Percentiles rank a stretch among this genome's conserved stretches.
phyloP scores from a whole-genome alignment of 2,888 invertebrate genomes.

The Arrhopalites spinosus region DNA sequence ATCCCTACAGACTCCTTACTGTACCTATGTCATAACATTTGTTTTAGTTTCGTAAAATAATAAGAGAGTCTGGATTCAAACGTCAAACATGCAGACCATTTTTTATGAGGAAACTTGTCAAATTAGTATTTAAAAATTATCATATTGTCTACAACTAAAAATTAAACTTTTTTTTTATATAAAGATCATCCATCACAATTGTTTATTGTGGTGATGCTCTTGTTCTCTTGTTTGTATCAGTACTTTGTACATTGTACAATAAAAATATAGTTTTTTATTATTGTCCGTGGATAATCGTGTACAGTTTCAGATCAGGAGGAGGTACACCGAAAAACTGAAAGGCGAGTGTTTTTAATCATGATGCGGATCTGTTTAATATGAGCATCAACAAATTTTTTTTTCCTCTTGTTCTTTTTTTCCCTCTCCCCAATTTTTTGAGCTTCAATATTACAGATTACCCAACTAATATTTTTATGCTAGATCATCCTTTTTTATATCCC shows the following conservation, averaged over 20 bases:
- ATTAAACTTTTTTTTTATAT: not conserved
- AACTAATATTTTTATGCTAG: not conserved
- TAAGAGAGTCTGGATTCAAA: too few species aligned
- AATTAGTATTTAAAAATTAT: too few species aligned
- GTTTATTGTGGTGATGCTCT: too few species aligned
- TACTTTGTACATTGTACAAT: not conserved
- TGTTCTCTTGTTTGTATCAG: not conserved
- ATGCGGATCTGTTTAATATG: constrained; percentile 28
- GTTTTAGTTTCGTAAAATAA: too few species aligned
- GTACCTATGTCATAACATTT: too few species aligned
- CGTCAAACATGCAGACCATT: too few species aligned
- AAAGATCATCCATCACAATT: too few species aligned
- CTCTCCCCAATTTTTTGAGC: not conserved
- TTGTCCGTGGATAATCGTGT: too few species aligned
- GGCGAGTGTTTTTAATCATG: constrained; percentile 29
- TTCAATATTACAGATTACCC: not conserved
- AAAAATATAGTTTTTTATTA: not conserved
- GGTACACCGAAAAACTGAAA: constrained; percentile 16
- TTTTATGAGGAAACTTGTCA: too few species aligned
- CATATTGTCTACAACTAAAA: too few species aligned
- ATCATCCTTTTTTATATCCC: not conserved
- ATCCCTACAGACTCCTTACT: too few species aligned
- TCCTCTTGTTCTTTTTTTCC: not conserved
- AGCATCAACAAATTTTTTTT: not conserved
- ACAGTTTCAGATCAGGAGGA: not conserved